phyloP scores from a whole-genome alignment of 2,797 vertebrate species.

The Jordanella pulchra region DNA sequence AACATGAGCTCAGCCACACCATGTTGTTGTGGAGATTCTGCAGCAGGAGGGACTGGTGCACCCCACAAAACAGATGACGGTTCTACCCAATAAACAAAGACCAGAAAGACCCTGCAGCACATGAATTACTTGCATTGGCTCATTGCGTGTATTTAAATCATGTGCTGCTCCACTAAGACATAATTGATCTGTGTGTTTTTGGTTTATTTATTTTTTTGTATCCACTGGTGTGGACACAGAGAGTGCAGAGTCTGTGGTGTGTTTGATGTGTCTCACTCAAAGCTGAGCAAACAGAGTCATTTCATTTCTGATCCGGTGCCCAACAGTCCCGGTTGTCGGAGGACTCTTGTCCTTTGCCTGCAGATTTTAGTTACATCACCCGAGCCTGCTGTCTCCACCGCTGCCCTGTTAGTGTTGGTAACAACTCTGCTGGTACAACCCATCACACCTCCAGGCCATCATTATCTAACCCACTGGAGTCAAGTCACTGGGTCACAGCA shows the following conservation, averaged over 20 bases:
- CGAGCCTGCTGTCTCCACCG: conserved; percentile 26
- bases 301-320: conserved; percentile 29
- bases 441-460: conserved; percentile 29
- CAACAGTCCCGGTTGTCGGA: conserved; percentile 39
- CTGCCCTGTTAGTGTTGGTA: conserved; percentile 33
- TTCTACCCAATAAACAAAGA: background rate
- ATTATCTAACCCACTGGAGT: conserved; percentile 56
- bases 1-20: background rate
- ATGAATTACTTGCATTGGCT: too few species aligned
- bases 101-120: background rate
- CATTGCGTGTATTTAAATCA: conserved; percentile 2
- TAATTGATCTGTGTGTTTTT: too few species aligned
- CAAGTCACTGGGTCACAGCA: conserved; percentile 53
- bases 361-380: conserved; percentile 48
- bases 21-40: background rate
- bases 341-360: conserved; percentile 45
- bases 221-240: conserved; percentile 27
- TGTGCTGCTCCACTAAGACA: conserved; percentile 20
- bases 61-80: background rate
- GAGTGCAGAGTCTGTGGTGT: conserved; percentile 30
- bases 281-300: conserved; percentile 42
- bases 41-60: background rate
- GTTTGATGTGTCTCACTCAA: conserved; percentile 48
- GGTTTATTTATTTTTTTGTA: conserved; percentile 1
- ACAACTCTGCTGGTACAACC: conserved; percentile 34